A percentile compares a stretch with the other conserved stretches of the same genome.
Conservation (phyloP, 2,113 vertebrate species). For the Aviceda subcristata region DNA sequence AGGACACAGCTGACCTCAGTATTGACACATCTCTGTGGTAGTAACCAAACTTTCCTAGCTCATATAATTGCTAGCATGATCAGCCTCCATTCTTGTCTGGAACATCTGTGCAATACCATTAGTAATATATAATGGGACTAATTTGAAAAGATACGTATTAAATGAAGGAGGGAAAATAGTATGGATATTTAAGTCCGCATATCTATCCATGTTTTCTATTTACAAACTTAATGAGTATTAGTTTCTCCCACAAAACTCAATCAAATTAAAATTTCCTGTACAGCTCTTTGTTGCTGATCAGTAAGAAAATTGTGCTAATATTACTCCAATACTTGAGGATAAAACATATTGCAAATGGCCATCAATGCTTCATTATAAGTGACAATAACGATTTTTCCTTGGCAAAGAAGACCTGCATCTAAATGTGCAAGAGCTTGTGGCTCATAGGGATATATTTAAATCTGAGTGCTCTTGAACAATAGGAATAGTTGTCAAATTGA, state of each 20-base stretch:
- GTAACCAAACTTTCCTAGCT: neutral
- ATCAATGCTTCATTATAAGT: slow-evolving; percentile 37
- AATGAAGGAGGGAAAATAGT: neutral
- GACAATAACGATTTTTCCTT: slow-evolving; percentile 33
- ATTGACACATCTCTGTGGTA: neutral
- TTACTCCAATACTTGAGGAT: neutral
- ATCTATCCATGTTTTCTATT: neutral
- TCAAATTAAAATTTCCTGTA: neutral
- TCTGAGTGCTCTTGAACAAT: neutral
- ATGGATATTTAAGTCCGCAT: neutral
- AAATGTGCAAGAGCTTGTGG: neutral
- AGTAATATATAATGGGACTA: neutral
- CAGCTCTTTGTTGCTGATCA: neutral
- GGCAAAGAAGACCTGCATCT: slow-evolving; percentile 21
- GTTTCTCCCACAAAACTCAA: neutral
- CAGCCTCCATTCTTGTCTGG: neutral
- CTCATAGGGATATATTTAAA: slow-evolving; percentile 56
- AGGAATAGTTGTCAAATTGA: slow-evolving; percentile 62
- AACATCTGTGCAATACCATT: neutral
- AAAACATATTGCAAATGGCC: slow-evolving; percentile 12
- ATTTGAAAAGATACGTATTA: neutral
- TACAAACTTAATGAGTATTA: neutral
- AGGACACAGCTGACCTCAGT: neutral
- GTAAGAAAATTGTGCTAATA: neutral
- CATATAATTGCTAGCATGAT: neutral